Percentiles rank a stretch among this genome's conserved stretches.
Evolutionary conservation across 2,797 vertebrate genomes (phyloP).

Genomic region (Tamandua tetradactyla): DNA sequence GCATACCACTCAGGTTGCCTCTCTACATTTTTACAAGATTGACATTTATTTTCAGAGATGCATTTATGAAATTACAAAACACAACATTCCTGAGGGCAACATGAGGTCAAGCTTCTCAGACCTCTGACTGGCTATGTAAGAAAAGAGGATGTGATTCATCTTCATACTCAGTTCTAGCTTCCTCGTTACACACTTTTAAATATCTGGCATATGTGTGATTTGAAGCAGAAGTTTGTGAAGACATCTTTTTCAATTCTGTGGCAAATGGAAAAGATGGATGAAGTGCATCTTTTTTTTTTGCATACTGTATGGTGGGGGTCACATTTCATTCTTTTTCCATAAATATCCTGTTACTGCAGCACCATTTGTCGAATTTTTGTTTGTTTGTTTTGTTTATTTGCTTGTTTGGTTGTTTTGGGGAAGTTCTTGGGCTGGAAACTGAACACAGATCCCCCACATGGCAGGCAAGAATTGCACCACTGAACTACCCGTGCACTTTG

Average conservation of each 20-base stretch:
- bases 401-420: too few relatives aligned
- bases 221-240: not conserved
- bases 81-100: not conserved
- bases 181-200: not conserved
- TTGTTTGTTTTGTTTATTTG: too few relatives aligned
- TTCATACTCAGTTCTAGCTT: not conserved
- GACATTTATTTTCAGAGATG: not conserved
- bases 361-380: too few relatives aligned
- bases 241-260: not conserved
- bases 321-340: too few relatives aligned
- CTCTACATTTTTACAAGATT: not conserved
- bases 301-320: too few relatives aligned
- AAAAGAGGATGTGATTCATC: not conserved
- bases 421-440: too few relatives aligned
- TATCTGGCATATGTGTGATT: not conserved
- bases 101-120: not conserved
- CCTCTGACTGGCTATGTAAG: not conserved
- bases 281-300: slow-evolving; percentile 14
- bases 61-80: not conserved
- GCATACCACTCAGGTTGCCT: not conserved
- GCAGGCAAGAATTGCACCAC: too few relatives aligned
- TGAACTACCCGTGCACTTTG: too few relatives aligned
- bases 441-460: too few relatives aligned
- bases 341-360: too few relatives aligned
- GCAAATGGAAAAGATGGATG: slow-evolving; percentile 28